phyloP scores from a whole-genome alignment of 2,113 vertebrate genomes.

The Stegastes partitus region DNA sequence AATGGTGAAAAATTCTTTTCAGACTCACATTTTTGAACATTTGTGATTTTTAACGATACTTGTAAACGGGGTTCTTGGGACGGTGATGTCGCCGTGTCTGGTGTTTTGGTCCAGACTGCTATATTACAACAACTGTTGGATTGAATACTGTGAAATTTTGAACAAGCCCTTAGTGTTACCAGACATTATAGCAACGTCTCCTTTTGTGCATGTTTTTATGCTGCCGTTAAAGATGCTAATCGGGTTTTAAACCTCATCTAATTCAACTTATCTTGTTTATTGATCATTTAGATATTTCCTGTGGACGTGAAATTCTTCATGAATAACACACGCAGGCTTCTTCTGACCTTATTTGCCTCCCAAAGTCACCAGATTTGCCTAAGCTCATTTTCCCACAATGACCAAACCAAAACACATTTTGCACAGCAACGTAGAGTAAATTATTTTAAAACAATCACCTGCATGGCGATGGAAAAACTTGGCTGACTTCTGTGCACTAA shows the following conservation, averaged over 20 bases:
- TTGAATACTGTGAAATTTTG: neutral
- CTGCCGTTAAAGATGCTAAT: neutral
- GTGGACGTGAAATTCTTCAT: neutral
- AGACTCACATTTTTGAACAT: no score
- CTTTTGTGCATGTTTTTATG: neutral
- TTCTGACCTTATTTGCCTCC: neutral
- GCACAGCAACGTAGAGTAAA: slow-evolving; percentile 9
- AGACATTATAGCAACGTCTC: neutral
- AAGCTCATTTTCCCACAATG: neutral
- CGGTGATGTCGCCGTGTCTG: neutral
- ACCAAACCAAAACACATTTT: slow-evolving; percentile 7
- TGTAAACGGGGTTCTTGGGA: neutral
- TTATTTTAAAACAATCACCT: slow-evolving; percentile 32
- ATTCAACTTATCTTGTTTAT: no score
- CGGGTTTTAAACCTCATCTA: neutral
- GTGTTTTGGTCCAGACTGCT: neutral
- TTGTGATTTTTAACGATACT: neutral
- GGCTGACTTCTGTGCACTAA: slow-evolving; percentile 13
- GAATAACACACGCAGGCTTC: neutral
- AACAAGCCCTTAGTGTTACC: neutral
- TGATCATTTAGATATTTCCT: neutral
- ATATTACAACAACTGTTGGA: neutral
- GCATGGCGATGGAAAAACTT: slow-evolving; percentile 6
- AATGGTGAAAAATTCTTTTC: neutral
- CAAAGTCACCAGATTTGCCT: neutral